Evolutionary conservation across 2,888 invertebrate genomes (phyloP).

Genomic region (Dione juno): DNA sequence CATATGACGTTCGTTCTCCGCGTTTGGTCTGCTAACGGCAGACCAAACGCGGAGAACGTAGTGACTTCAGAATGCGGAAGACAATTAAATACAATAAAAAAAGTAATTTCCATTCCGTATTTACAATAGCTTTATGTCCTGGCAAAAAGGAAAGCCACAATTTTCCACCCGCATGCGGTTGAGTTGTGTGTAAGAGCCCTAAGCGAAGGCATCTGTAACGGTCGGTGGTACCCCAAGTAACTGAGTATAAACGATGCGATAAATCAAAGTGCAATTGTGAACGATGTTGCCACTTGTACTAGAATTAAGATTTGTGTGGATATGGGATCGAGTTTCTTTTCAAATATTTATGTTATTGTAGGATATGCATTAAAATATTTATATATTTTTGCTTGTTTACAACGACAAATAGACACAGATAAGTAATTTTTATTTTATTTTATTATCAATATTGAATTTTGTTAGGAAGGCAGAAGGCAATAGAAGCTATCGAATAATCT

Average conservation of each 20-base stretch:
- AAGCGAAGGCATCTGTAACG: slow-evolving; percentile 47
- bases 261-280: slow-evolving; percentile 70
- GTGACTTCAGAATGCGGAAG: neutral
- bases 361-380: too few species aligned
- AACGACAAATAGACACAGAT: too few species aligned
- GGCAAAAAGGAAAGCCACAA: slow-evolving; percentile 21
- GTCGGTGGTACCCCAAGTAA: slow-evolving; percentile 57
- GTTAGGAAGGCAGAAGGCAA: too few species aligned
- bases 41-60: neutral
- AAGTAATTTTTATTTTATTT: too few species aligned
- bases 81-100: neutral
- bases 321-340: slow-evolving; percentile 62
- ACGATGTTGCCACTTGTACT: slow-evolving; percentile 64
- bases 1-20: too few species aligned
- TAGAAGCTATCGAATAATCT: too few species aligned
- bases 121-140: neutral
- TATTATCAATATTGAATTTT: too few species aligned
- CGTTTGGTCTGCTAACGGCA: neutral
- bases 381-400: too few species aligned
- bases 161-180: slow-evolving; percentile 39
- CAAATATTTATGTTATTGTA: slow-evolving; percentile 41
- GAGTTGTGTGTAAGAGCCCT: slow-evolving; percentile 35
- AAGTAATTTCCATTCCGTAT: neutral
- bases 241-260: slow-evolving; percentile 65
- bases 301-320: slow-evolving; percentile 61